Conservation (phyloP, 2,797 vertebrate genomes). For the Glyptemys insculpta region DNA sequence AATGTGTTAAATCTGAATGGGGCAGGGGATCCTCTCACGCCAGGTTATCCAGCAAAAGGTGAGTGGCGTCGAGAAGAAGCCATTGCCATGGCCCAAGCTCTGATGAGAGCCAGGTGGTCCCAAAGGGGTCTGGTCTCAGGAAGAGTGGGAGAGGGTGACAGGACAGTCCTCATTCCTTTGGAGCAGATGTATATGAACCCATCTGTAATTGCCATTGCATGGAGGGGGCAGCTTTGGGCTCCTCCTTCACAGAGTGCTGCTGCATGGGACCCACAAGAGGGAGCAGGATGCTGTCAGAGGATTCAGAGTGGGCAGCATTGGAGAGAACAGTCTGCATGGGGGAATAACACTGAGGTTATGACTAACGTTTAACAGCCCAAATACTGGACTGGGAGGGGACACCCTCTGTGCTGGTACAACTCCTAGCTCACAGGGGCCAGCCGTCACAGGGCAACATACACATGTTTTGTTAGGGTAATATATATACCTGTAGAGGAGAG, state of each 20-base stretch:
- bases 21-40: constrained; percentile 95
- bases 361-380: background rate
- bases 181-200: background rate
- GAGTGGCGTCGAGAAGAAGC: background rate
- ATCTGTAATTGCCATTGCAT: background rate
- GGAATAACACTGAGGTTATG: background rate
- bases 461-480: background rate
- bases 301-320: background rate
- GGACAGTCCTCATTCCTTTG: background rate
- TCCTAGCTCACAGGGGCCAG: background rate
- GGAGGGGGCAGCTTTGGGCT: background rate
- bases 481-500: background rate
- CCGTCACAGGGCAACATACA: background rate
- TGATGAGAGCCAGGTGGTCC: background rate
- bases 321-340: background rate
- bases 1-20: constrained; percentile 95
- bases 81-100: background rate
- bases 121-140: background rate
- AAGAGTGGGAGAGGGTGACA: background rate
- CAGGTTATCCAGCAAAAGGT: constrained; percentile 98
- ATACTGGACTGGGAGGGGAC: background rate
- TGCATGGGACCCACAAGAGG: background rate
- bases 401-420: background rate
- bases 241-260: background rate
- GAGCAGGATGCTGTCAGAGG: background rate